Base-by-base conservation (phyloP, 2,113 vertebrate species). In the Petromus typicus region DNA sequence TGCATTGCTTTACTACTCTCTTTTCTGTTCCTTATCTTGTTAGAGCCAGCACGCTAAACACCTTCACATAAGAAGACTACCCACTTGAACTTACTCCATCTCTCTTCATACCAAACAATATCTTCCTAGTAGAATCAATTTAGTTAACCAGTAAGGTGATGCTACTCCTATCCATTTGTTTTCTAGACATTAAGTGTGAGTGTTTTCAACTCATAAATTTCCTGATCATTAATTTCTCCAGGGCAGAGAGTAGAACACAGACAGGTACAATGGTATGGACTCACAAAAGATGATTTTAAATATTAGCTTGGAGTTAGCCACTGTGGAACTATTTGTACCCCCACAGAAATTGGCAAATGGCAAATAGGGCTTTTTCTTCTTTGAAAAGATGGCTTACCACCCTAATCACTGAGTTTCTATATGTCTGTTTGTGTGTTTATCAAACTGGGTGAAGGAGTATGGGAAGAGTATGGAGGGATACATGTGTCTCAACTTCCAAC, bases 91-190 rank as follows among this genome's bases (percentile, higher is more conserved):
- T 5, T 13, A 11, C 17, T 51, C 32, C 51, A 66, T 54, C 13
- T 40, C 23, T 85, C n/a, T 85, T 90, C 32, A 88, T 8, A 82
- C 13, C 66, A 90, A 95, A 94, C 18, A 90, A 71, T 78, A 34
- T n/a, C 34, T 84, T 84, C n/a, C 37, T 89, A 43, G 13, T 87
- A 37, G 22, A 76, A 75, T 90, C 18, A n/a, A 85, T 90, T 27
- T 78, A 59, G 40, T 34, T 81, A 73, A 71, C 11, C 7, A 69
- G 4, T 4, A 90, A 78, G 25, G n/a, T 81, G 34, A 61, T 86
- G n/a, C 7, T 95, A 51, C 10, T 2, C 45, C 32, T n/a, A 45
- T 54, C 14, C 5, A 84, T 64, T 69, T 64, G 43, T 73, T 25
- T 40, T 76, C n/a, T 9, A 76, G 40, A 88, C 14, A 67, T 79